Base-by-base conservation (phyloP, 2,113 vertebrate species). In the Gymnogyps californianus region DNA sequence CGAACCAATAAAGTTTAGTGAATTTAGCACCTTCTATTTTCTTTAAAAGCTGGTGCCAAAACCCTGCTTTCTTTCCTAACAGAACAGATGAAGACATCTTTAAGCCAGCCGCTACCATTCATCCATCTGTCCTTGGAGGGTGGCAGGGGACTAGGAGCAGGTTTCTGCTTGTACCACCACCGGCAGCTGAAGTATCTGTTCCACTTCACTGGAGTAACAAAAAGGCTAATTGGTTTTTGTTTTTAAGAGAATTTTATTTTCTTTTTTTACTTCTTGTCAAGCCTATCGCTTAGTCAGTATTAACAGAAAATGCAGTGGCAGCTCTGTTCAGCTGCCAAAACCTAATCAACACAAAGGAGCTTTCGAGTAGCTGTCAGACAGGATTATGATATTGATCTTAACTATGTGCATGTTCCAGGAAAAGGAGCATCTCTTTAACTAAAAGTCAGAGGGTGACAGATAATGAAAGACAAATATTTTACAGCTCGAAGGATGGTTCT, bases 11-110 rank as follows among this genome's bases (percentile, higher is more conserved):
- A 97, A 97, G 84, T 86, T 92, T 96, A 64, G 87, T 42, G 93
- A 96, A 97, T 96, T 96, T 87, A 87, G 93, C 87, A 94, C 91
- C 96, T 96, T 96, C 95, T 92, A 76, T 93, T 97, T 95, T 92
- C 86, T 93, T 97, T 97, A 95, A 91, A 70, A 67, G 77, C 87
- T 54, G 47, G 44, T 97, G 97, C 97, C 97, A 98, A 97, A 96
- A 58, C 77, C 82, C 96, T 83, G 89, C 57, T 87, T 75, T 84
- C 77, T 71, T 87, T 96, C 94, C 87, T 86, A 88, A 88, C 89
- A 93, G 92, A 93, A 93, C 93, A 96, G 96, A 98, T 98, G 95
- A 98, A 97, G 98, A 97, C 94, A 95, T 98, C 96, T 96, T 94
- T 94, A 96, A 94, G 65, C 90, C 90, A 81, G 81, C 90, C 64